Conservation (phyloP, 2,113 vertebrate species). For the Phyllopteryx taeniolatus region DNA sequence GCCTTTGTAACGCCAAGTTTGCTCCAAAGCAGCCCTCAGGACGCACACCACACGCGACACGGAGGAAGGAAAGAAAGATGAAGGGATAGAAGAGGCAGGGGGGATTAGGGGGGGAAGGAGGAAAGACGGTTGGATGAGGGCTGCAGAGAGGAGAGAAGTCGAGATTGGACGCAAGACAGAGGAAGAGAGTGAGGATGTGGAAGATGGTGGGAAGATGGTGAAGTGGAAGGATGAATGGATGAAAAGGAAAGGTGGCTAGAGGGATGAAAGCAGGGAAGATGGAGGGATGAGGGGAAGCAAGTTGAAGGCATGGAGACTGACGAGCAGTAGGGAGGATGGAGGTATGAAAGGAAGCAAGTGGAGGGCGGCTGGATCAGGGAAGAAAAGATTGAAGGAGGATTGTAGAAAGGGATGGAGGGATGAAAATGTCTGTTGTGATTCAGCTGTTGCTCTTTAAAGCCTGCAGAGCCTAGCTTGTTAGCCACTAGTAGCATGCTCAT, state of each 20-base stretch:
- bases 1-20: conserved; percentile 60
- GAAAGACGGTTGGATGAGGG: background rate
- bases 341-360: background rate
- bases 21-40: background rate
- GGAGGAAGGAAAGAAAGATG: conserved; percentile 18
- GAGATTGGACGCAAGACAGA: background rate
- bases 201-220: background rate
- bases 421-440: background rate
- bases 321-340: background rate
- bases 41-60: background rate
- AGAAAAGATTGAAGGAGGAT: background rate
- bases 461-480: background rate
- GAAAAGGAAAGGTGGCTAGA: background rate
- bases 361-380: background rate
- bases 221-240: conserved; percentile 9
- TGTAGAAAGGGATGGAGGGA: background rate
- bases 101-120: background rate
- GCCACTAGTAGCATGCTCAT: background rate
- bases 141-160: background rate
- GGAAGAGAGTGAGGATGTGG: background rate
- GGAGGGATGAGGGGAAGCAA: background rate
- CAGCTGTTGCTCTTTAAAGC: background rate
- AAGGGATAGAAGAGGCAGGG: background rate
- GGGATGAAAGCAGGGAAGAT: background rate
- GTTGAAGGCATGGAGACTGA: too few relatives aligned